Percentiles rank a stretch among this genome's conserved stretches.
These are phyloP conservation scores for Microctenopoma lineatum DNA, from an alignment of 2,797 vertebrate species.

Conservation along the genomic window DNA sequence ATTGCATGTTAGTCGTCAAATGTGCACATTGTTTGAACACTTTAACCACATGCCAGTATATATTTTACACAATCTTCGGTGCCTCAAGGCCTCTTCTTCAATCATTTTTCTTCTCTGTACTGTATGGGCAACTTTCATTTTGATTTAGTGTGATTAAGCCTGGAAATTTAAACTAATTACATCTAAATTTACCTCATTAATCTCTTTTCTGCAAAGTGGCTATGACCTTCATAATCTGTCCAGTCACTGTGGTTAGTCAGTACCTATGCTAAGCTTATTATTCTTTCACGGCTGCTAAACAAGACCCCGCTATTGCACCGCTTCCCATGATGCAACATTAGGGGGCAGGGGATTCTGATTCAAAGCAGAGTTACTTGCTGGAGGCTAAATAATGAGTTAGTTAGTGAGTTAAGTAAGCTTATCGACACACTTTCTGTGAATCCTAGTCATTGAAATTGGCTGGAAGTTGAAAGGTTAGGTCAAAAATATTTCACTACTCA, in stretches of 20 bases:
- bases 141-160: conserved; percentile 5
- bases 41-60: background rate
- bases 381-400: no score
- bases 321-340: conserved; percentile 34
- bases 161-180: background rate
- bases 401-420: no score
- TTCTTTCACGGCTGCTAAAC: conserved; percentile 3
- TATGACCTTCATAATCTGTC: background rate
- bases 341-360: conserved; percentile 1
- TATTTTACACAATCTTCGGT: background rate
- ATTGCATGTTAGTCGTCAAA: background rate
- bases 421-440: no score
- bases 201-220: conserved; percentile 1
- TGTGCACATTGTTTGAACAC: background rate
- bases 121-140: conserved; percentile 2
- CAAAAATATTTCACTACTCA: no score
- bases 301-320: conserved; percentile 19
- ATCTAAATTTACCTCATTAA: background rate
- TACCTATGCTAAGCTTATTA: conserved; percentile 34
- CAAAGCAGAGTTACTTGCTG: no score
- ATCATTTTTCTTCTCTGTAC: background rate
- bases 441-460: background rate
- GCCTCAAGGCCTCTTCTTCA: background rate
- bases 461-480: no score
- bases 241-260: conserved; percentile 24